phyloP scores from a whole-genome alignment of 2,113 vertebrate genomes.

The Okapia johnstoni region DNA sequence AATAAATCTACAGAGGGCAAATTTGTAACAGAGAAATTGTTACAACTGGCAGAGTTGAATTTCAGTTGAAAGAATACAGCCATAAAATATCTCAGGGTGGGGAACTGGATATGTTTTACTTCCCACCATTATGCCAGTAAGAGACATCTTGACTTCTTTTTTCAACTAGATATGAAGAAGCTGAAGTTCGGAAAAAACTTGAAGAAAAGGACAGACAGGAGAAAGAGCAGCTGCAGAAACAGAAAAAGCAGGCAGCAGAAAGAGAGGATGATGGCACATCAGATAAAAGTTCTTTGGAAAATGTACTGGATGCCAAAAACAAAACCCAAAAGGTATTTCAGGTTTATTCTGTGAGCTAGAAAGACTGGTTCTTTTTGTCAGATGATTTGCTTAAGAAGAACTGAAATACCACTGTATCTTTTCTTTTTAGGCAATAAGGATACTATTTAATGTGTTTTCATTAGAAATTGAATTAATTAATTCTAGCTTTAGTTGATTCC shows the following conservation, averaged over 20 bases:
- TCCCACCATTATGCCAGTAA: neutral
- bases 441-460: constrained; percentile 1
- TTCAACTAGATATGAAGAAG: constrained; percentile 92
- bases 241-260: constrained; percentile 83
- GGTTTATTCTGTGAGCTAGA: neutral
- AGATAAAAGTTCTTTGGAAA: constrained; percentile 80
- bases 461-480: constrained; percentile 22
- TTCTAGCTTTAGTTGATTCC: neutral
- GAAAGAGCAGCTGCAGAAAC: constrained; percentile 89
- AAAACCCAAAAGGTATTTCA: constrained; percentile 83
- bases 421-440: neutral
- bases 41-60: neutral
- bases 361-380: neutral
- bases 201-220: constrained; percentile 93
- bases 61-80: neutral
- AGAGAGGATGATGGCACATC: constrained; percentile 80
- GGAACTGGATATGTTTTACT: neutral
- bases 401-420: neutral
- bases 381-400: neutral
- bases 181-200: constrained; percentile 94
- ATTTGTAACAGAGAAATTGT: neutral
- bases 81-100: neutral
- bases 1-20: neutral
- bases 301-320: constrained; percentile 78
- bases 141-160: neutral